Percentiles rank a stretch among this genome's conserved stretches.
Evolutionary conservation across 2,113 vertebrate species (phyloP).

Genomic region (Etheostoma cragini): DNA sequence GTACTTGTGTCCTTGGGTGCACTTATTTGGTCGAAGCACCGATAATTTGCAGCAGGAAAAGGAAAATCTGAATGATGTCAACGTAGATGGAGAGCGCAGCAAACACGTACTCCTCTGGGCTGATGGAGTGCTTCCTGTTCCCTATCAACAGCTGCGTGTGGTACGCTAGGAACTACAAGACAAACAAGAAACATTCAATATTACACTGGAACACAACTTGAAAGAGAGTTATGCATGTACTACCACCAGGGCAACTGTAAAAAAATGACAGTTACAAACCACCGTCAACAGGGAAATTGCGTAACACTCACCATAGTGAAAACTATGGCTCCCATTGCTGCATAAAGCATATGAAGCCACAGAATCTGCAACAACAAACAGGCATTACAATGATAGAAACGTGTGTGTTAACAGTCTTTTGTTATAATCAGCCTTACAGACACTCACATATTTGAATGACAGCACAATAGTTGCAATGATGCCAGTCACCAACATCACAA

Average conservation of each 20-base stretch:
- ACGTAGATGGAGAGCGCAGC: constrained; percentile 94
- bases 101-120: constrained; percentile 93
- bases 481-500: constrained; percentile 92
- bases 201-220: background rate
- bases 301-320: constrained; percentile 91
- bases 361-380: constrained; percentile 78
- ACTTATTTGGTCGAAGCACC: constrained; percentile 79
- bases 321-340: constrained; percentile 89
- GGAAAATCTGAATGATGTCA: constrained; percentile 95
- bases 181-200: background rate
- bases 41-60: constrained; percentile 92
- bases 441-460: constrained; percentile 94
- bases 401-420: background rate
- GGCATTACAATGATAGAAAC: background rate
- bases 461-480: constrained; percentile 92
- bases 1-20: too few relatives aligned
- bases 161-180: constrained; percentile 92
- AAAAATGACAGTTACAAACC: background rate
- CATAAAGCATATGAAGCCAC: constrained; percentile 98
- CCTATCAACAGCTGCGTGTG: constrained; percentile 96
- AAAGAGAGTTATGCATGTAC: background rate
- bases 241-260: background rate
- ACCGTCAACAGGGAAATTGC: background rate
- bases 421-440: background rate
- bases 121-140: constrained; percentile 93